Conservation (phyloP, 2,888 invertebrate species). For the Cheilosia variabilis region DNA sequence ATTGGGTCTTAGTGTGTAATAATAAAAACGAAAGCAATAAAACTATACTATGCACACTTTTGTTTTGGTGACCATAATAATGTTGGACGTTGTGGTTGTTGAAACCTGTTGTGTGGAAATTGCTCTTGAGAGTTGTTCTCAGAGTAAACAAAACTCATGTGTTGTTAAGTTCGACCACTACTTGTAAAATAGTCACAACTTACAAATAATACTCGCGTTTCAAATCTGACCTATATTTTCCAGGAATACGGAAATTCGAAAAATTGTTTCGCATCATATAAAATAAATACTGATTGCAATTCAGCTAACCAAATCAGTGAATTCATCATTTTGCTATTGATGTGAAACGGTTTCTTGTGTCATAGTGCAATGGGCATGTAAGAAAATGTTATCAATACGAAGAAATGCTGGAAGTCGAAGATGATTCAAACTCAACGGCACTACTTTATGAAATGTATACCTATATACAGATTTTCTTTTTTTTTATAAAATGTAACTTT, state of each 20-base stretch:
- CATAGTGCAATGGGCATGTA: conserved; percentile 5
- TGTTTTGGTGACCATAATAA: too few species aligned
- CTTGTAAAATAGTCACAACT: conserved; percentile 17
- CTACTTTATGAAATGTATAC: too few species aligned
- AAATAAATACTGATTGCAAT: conserved; percentile 22
- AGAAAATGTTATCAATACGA: not conserved
- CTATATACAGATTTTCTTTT: too few species aligned
- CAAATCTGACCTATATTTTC: conserved; percentile 6
- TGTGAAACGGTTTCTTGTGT: conserved; percentile 1
- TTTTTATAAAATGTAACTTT: too few species aligned
- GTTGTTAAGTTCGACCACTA: conserved; percentile 24
- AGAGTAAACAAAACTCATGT: too few species aligned
- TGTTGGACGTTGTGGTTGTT: too few species aligned
- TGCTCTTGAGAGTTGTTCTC: too few species aligned
- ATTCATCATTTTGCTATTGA: conserved; percentile 7
- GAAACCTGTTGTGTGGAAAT: too few species aligned
- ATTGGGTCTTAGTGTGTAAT: too few species aligned
- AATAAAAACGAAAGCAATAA: too few species aligned
- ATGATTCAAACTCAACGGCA: too few species aligned
- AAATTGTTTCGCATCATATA: conserved; percentile 35
- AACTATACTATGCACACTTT: too few species aligned
- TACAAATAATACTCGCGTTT: not conserved
- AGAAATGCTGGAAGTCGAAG: not conserved
- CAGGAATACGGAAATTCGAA: conserved; percentile 52
- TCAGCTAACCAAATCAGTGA: not conserved